Percentiles rank a stretch among this genome's conserved stretches.
phyloP scores from a whole-genome alignment of 1,140 invertebrate genomes.

The Drosophila leontia region DNA sequence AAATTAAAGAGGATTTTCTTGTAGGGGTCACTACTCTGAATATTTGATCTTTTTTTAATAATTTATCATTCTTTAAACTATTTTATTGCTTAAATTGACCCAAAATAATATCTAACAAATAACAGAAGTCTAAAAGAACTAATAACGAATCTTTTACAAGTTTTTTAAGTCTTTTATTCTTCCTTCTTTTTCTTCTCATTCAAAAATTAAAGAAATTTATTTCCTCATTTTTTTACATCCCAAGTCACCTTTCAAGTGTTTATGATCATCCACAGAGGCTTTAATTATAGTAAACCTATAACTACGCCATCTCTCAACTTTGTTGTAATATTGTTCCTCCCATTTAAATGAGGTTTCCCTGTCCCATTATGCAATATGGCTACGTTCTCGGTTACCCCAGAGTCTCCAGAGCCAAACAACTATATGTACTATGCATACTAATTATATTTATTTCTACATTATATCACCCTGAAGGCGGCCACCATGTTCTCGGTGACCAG shows the following conservation, averaged over 20 bases:
- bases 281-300: not conserved
- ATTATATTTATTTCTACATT: constrained; percentile 51
- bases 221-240: not conserved
- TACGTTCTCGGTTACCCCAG: constrained; percentile 6
- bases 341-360: constrained; percentile 17
- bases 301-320: not conserved
- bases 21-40: too few relatives aligned
- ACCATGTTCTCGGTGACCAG: constrained; percentile 41
- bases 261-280: not conserved
- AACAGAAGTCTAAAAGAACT: too few relatives aligned
- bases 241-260: not conserved
- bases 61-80: too few relatives aligned
- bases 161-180: not conserved
- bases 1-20: not conserved
- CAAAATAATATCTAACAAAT: not conserved
- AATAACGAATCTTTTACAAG: too few relatives aligned
- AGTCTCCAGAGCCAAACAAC: constrained; percentile 11
- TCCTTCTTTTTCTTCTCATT: not conserved
- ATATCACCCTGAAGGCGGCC: constrained; percentile 47
- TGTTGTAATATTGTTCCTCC: not conserved
- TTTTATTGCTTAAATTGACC: not conserved
- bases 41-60: not conserved
- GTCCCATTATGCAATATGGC: constrained; percentile 27
- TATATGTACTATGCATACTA: constrained; percentile 61
- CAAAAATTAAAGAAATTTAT: not conserved